Conservation (phyloP, 2,888 invertebrate species). For the Lordiphosa fenestrarum region DNA sequence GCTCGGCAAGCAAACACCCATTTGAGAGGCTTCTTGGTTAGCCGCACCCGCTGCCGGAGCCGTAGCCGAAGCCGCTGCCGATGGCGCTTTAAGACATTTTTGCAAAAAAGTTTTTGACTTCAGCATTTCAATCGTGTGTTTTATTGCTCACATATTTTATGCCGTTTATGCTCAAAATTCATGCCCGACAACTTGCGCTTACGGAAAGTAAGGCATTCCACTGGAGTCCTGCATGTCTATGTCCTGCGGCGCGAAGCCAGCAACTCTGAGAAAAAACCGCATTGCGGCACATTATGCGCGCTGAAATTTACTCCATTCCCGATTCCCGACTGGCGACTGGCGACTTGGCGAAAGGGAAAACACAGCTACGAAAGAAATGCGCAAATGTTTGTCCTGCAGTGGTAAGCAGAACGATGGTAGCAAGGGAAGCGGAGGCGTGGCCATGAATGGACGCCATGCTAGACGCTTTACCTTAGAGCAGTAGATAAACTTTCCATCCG, state of each 20-base stretch:
- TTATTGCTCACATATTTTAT: conserved; percentile 74
- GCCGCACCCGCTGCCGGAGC: conserved; percentile 8
- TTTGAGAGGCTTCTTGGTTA: conserved; percentile 4
- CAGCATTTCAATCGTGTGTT: conserved; percentile 73
- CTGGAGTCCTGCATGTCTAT: conserved; percentile 31
- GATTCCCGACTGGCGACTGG: conserved; percentile 34
- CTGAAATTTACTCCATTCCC: conserved; percentile 62
- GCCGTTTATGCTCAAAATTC: conserved; percentile 73
- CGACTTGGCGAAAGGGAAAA: conserved; percentile 37
- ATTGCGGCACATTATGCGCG: conserved; percentile 77
- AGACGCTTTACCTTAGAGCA: conserved; percentile 5
- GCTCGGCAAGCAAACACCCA: conserved; percentile 16
- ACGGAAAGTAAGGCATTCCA: conserved; percentile 39
- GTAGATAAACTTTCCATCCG: conserved; percentile 36
- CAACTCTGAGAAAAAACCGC: conserved; percentile 70
- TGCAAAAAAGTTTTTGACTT: conserved; percentile 65
- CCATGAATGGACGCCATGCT: conserved; percentile 25
- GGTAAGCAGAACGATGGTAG: conserved; percentile 1
- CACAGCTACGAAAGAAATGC: conserved; percentile 61
- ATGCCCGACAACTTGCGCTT: conserved; percentile 30
- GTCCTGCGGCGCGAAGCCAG: conserved; percentile 48
- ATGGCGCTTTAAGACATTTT: conserved; percentile 70
- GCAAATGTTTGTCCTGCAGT: conserved; percentile 50
- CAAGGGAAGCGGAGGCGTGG: conserved; percentile 13
- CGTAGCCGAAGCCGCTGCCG: conserved; percentile 33